Evolutionary conservation across 2,888 invertebrate genomes (phyloP), one percentile per base, ranked within the genome.

Genomic region (Chymomyza amoena): DNA sequence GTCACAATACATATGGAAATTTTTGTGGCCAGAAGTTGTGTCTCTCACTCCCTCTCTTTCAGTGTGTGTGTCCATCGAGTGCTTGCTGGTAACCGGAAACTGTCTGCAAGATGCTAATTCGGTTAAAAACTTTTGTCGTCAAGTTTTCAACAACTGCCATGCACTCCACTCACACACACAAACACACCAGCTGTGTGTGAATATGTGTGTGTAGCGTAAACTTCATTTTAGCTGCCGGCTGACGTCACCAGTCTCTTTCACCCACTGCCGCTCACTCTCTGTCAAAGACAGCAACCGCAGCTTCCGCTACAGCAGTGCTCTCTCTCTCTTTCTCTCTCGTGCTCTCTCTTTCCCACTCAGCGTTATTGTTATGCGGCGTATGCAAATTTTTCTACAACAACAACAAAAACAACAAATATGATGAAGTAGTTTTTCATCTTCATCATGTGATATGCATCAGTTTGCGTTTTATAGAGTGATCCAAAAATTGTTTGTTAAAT

Each of bases 71-170:
- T 45, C 39, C 39, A 45, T 45, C 39, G 13, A 45, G 39, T 45
- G 39, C 39, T 45, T 45, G 39, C 39, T 45, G 39, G 39, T 45
- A 13, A 45, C 70, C 76, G 81, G 81, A 79, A 84, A 88, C 88
- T 84, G 86, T 88, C 86, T 86, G 79, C 81, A 88, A 84, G 84
- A 84, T 84, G 84, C 88, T 84, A 84, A 84, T 84, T 84, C 77
- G 84, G 85, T 84, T 84, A 88, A 45, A 84, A 84, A 84, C 81
- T 78, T 84, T 84, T 80, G 80, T 83, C 87, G 76, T 85, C 87
- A 84, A 84, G 87, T 84, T 85, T 76, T 66, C 75, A 69, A 83
- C 80, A 84, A 75, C 81, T 71, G 79, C 9, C 20, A 16, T n/a
- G 18, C 54, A n/a, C 54, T 45, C 13, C 39, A 45, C 13, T 4